Conservation (phyloP, 1,140 invertebrate species). For the Caenorhabditis briggsae region DNA sequence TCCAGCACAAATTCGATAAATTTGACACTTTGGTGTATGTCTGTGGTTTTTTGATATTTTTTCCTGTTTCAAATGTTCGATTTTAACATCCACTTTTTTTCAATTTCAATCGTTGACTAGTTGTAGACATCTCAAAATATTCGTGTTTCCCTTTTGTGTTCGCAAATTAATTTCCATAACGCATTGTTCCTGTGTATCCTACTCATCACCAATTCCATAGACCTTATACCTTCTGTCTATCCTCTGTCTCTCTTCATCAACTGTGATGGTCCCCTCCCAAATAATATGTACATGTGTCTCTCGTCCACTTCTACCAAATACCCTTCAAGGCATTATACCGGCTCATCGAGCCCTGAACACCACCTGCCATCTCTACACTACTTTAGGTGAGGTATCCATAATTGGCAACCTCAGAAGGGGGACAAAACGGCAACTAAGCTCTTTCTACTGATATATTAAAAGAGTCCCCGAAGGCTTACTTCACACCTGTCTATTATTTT, state of each 20-base stretch:
- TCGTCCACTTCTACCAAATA: background rate
- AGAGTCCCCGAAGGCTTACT: conserved; percentile 7
- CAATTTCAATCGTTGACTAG: too few relatives aligned
- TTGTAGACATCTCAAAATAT: background rate
- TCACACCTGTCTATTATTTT: conserved; percentile 28
- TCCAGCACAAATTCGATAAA: too few relatives aligned
- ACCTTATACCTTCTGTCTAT: conserved; percentile 23
- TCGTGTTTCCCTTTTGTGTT: background rate
- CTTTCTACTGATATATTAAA: conserved; percentile 17
- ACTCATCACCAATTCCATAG: conserved; percentile 51
- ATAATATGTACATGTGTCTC: conserved; percentile 50
- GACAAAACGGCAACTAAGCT: conserved; percentile 10
- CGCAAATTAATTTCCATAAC: background rate
- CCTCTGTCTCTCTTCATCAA: conserved; percentile 12
- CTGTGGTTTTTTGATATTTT: too few relatives aligned
- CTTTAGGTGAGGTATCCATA: conserved; percentile 12
- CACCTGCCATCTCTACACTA: conserved; percentile 15
- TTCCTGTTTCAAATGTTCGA: too few relatives aligned
- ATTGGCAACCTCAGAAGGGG: conserved; percentile 11
- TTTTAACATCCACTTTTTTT: too few relatives aligned
- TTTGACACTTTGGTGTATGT: too few relatives aligned
- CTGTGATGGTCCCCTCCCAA: background rate
- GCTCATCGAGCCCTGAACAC: conserved; percentile 52
- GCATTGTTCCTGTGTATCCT: background rate
- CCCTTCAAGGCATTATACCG: conserved; percentile 30